Base-by-base conservation (phyloP, 1,140 invertebrate genomes). In the Sinonovacula constricta region DNA sequence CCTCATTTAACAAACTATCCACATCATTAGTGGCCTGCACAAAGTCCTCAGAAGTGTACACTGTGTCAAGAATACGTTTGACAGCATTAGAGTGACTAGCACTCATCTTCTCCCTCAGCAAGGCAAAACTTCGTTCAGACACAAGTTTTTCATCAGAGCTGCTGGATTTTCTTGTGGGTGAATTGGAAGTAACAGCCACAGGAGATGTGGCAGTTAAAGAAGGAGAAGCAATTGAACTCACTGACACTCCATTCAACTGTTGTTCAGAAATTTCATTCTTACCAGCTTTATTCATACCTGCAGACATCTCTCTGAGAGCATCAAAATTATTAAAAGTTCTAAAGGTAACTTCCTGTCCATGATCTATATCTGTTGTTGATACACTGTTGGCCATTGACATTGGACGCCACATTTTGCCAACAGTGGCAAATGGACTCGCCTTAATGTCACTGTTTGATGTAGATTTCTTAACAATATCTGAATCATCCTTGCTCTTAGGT, bases 1-100 rank as follows among this genome's bases (percentile, higher is more conserved):
- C 71, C 31, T 87, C 85, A n/a, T 66, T 49, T 14, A 89, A 51
- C 24, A 90, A 80, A 24, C 70, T 74, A 39, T 90, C 89, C 10
- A 88, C 75, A 76, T 89, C 88, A 36, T 82, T 57, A 36, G 77
- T 82, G 5, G 88, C 88, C 51, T 66, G 53, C 12, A 77, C 79
- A 65, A 89, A 85, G 15, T 81, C 80, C 26, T 83, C 60, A 31
- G 67, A 74, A 4, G 70, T 81, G 68, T 88, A 90, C 1, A 63
- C 82, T 36, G 82, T 82, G 34, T 74, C 80, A 10, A 89, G 62
- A 56, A 89, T 83, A 31, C 82, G 51, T 75, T 83, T 83, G 3
- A 87, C 83, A 14, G 81, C 84, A 31, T 82, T 83, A 33, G 79
- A 80, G 56, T 84, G 82, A 56, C 66, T 82, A 18, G 79, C 39